Conservation (phyloP, 2,113 vertebrate species). For the Actenoides lindsayi region DNA sequence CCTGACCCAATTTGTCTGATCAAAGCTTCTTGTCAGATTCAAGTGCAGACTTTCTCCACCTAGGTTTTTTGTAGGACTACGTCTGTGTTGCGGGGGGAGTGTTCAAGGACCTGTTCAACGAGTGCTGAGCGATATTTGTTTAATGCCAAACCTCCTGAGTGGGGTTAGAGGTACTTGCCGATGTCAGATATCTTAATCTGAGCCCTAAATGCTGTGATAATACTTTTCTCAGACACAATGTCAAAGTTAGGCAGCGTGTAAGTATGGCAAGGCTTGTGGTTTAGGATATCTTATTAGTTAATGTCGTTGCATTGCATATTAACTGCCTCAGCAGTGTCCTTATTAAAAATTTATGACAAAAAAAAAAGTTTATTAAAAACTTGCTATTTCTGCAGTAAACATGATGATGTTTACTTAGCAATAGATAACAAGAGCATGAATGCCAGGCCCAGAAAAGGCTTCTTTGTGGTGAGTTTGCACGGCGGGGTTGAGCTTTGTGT, state of each 20-base stretch:
- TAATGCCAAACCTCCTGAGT: not conserved
- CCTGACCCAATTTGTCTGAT: conserved; percentile 46
- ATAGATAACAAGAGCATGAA: not conserved
- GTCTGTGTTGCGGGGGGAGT: not conserved
- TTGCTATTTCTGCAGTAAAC: conserved; percentile 31
- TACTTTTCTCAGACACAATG: not conserved
- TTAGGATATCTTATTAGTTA: not conserved
- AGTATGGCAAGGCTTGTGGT: not conserved
- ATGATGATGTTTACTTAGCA: conserved; percentile 10
- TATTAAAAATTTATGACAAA: conserved; percentile 12
- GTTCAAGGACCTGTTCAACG: not conserved
- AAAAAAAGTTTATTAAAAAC: not conserved
- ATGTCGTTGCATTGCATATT: not conserved
- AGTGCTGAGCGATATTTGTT: not conserved
- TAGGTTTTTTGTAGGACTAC: not conserved
- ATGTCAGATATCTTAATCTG: conserved; percentile 23
- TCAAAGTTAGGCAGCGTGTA: not conserved
- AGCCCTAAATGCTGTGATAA: not conserved
- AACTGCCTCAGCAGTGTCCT: conserved; percentile 2
- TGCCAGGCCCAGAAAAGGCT: not conserved
- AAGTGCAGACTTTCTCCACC: conserved; percentile 16
- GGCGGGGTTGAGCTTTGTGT: not conserved
- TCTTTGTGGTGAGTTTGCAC: not conserved
- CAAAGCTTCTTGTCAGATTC: conserved; percentile 22
- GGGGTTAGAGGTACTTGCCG: not conserved